Conservation (phyloP, 1,140 invertebrate species). For the Drosophila suzukii region DNA sequence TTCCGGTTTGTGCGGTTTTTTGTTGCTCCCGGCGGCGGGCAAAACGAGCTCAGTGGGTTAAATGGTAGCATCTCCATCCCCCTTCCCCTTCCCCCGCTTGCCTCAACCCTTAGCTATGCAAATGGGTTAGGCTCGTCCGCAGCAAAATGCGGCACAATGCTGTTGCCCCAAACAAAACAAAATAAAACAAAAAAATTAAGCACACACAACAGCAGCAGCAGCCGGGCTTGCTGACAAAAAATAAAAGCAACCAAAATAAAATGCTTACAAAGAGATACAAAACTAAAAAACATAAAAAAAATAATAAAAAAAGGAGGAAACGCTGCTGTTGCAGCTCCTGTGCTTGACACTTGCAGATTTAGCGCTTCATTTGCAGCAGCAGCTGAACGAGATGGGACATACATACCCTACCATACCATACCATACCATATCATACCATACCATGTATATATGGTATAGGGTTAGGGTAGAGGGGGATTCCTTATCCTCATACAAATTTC, state of each 20-base stretch:
- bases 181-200: slow-evolving; percentile 53
- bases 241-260: slow-evolving; percentile 42
- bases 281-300: slow-evolving; percentile 17
- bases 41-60: slow-evolving; percentile 75
- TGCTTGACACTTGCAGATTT: slow-evolving; percentile 74
- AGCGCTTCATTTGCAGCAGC: slow-evolving; percentile 69
- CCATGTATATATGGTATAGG: not conserved
- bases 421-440: not conserved
- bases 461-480: not conserved
- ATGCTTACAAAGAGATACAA: slow-evolving; percentile 42
- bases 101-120: slow-evolving; percentile 42
- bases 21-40: slow-evolving; percentile 45
- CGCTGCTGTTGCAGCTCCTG: slow-evolving; percentile 48
- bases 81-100: not conserved
- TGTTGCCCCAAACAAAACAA: slow-evolving; percentile 39
- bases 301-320: not conserved
- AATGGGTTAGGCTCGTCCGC: slow-evolving; percentile 61
- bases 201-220: slow-evolving; percentile 34
- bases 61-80: slow-evolving; percentile 63
- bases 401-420: not conserved
- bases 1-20: slow-evolving; percentile 60
- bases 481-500: slow-evolving; percentile 43
- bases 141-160: slow-evolving; percentile 54
- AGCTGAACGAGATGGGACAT: slow-evolving; percentile 27
- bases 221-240: not conserved